Conservation (phyloP, 2,888 invertebrate genomes). For the Antheraea assamensis region DNA sequence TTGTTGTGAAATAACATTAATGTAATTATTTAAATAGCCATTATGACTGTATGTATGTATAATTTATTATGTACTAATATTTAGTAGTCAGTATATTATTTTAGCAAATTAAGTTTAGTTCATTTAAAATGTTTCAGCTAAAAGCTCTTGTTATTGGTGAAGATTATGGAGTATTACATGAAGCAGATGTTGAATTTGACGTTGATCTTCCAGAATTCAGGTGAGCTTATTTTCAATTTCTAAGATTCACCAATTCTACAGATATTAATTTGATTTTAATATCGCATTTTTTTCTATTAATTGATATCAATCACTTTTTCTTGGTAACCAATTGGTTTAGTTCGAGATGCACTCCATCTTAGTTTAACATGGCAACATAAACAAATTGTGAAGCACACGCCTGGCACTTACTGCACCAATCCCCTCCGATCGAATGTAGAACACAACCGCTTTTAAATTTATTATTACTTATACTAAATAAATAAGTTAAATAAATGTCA, state of each 20-base stretch:
- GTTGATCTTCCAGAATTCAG: conserved; percentile 96
- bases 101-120: not conserved
- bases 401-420: no score
- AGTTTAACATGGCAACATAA: no score
- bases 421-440: no score
- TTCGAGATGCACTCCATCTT: no score
- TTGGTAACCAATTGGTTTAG: no score
- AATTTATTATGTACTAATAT: not conserved
- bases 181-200: conserved; percentile 94
- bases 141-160: conserved; percentile 93
- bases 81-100: not conserved
- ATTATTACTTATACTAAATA: no score
- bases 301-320: no score
- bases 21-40: no score
- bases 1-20: no score
- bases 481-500: no score
- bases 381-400: no score
- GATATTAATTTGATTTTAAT: not conserved
- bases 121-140: conserved; percentile 81
- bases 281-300: not conserved
- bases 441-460: no score
- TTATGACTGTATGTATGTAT: not conserved
- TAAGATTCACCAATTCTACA: not conserved
- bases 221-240: conserved; percentile 61
- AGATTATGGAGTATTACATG: conserved; percentile 86